Evolutionary conservation across 2,797 vertebrate species (phyloP).

Genomic region (Danio tinwini): DNA sequence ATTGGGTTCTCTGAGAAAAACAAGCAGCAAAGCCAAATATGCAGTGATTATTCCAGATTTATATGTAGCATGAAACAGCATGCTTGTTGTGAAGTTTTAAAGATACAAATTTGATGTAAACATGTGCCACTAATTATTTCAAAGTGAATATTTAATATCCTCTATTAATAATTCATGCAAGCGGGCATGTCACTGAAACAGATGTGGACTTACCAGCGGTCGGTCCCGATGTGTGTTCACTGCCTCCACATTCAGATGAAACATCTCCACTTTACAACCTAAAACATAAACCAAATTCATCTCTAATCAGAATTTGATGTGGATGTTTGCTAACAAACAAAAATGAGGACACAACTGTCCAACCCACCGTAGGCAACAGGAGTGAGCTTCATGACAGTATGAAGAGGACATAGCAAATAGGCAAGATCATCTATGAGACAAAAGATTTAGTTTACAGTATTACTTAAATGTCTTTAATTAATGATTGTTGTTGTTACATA

Average conservation of each 20-base stretch:
- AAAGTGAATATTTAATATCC: slow-evolving; percentile 18
- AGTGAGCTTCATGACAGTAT: slow-evolving; percentile 92
- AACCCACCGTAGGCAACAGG: slow-evolving; percentile 93
- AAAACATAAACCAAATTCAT: slow-evolving; percentile 20
- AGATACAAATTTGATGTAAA: background rate
- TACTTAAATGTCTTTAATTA: background rate
- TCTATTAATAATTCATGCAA: slow-evolving; percentile 40
- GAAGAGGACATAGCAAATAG: slow-evolving; percentile 93
- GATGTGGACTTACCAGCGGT: slow-evolving; percentile 84
- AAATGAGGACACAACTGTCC: background rate
- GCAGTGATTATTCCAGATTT: slow-evolving; percentile 27
- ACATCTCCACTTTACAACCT: slow-evolving; percentile 96
- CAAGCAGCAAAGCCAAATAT: slow-evolving; percentile 4
- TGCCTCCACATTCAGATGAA: slow-evolving; percentile 90
- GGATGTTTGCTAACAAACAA: background rate
- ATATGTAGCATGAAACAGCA: slow-evolving; percentile 14
- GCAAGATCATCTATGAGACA: slow-evolving; percentile 88
- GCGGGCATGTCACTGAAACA: background rate
- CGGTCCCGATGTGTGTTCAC: slow-evolving; percentile 95
- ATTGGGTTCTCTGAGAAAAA: background rate
- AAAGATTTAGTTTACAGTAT: background rate
- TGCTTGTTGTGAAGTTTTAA: slow-evolving; percentile 4
- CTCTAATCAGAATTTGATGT: background rate
- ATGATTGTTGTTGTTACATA: background rate
- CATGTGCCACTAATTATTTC: slow-evolving; percentile 15